Conservation (phyloP, 2,113 vertebrate genomes). For the Micronisus gabar region DNA sequence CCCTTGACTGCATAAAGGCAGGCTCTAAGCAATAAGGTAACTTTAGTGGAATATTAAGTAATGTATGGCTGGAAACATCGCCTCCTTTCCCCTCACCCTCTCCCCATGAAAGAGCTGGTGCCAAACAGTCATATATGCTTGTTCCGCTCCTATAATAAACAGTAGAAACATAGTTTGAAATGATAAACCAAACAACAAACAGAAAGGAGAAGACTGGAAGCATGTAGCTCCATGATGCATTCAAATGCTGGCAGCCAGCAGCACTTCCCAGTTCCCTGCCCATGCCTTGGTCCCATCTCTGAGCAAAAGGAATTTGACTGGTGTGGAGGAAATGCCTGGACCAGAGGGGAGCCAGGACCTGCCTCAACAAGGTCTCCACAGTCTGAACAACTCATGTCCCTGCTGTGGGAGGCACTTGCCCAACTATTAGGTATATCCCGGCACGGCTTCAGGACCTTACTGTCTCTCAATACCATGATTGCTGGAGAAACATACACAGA, state of each 20-base stretch:
- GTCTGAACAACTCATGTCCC: not conserved
- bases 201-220: not conserved
- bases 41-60: not conserved
- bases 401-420: not conserved
- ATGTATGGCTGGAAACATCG: not conserved
- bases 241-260: not conserved
- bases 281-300: not conserved
- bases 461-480: not conserved
- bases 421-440: not conserved
- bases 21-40: not conserved
- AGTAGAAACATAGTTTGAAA: not conserved
- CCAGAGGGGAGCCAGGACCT: not conserved
- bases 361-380: not conserved
- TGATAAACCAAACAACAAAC: not conserved
- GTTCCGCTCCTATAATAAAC: not conserved
- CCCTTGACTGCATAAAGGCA: not conserved
- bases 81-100: not conserved
- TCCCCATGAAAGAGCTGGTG: not conserved
- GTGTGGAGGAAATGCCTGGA: not conserved
- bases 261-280: not conserved
- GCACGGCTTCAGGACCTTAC: not conserved
- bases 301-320: not conserved
- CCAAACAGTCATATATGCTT: not conserved
- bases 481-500: not conserved
- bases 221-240: not conserved